Evolutionary conservation across 2,797 vertebrate genomes (phyloP).

Genomic region (Octomys mimax): DNA sequence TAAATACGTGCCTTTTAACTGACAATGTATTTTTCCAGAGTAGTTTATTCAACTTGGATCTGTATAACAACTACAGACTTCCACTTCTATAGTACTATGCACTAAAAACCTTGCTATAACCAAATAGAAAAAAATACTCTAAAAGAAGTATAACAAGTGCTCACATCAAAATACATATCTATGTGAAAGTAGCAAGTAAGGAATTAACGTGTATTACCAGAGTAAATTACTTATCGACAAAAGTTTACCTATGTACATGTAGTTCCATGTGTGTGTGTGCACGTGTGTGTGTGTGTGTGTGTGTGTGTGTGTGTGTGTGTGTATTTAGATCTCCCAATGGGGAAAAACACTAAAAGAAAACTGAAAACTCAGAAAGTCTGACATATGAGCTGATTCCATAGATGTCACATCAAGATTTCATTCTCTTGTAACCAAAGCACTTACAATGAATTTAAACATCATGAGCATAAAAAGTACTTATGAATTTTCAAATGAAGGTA

Average conservation of each 20-base stretch:
- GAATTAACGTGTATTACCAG: background rate
- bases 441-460: background rate
- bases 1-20: background rate
- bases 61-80: background rate
- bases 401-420: background rate
- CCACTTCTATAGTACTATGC: background rate
- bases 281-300: background rate
- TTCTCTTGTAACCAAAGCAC: background rate
- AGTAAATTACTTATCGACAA: background rate
- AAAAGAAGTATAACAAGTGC: background rate
- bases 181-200: background rate
- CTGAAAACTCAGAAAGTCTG: background rate
- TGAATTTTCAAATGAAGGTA: background rate
- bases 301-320: background rate
- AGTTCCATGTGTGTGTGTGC: background rate
- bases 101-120: background rate
- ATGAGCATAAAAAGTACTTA: background rate
- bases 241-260: background rate
- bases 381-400: background rate
- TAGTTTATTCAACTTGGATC: background rate
- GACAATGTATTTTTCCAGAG: background rate
- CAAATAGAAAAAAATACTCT: background rate
- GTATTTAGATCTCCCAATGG: background rate
- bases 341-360: background rate
- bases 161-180: background rate